phyloP scores from a whole-genome alignment of 2,113 vertebrate genomes.

The Pterocles orientalis region DNA sequence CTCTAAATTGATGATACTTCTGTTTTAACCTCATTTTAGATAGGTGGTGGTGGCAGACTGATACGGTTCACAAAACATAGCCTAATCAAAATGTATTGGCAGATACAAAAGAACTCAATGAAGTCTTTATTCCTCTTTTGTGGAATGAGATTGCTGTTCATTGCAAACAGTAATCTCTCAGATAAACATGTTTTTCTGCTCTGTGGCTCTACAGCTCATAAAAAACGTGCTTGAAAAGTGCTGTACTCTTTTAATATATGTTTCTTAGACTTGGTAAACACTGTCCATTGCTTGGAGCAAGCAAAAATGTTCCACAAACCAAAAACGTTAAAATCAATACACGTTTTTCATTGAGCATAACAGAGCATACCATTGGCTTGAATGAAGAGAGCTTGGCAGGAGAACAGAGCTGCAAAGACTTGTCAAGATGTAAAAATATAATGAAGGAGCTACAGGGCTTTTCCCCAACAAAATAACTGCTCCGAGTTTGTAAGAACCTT shows the following conservation, averaged over 20 bases:
- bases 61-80: fast-evolving
- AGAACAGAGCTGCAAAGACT: conserved; percentile 62
- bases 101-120: background rate
- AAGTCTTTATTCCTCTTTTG: conserved; percentile 15
- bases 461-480: conserved; percentile 47
- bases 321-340: conserved; percentile 50
- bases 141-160: background rate
- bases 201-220: background rate
- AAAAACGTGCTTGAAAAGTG: background rate
- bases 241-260: background rate
- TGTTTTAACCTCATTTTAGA: background rate
- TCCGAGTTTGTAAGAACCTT: conserved; percentile 39
- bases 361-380: conserved; percentile 1
- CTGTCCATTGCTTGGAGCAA: conserved; percentile 1
- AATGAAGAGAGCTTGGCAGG: conserved; percentile 53
- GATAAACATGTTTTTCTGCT: background rate
- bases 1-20: background rate
- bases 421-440: conserved; percentile 65
- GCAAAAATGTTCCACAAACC: conserved; percentile 16
- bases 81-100: background rate
- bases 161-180: background rate
- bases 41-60: background rate
- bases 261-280: conserved; percentile 9
- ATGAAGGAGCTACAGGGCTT: conserved; percentile 59
- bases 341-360: conserved; percentile 37